These are phyloP conservation scores for Eudyptes chrysolophus DNA, from an alignment of 2,113 vertebrate genomes.

Conservation along the genomic window DNA sequence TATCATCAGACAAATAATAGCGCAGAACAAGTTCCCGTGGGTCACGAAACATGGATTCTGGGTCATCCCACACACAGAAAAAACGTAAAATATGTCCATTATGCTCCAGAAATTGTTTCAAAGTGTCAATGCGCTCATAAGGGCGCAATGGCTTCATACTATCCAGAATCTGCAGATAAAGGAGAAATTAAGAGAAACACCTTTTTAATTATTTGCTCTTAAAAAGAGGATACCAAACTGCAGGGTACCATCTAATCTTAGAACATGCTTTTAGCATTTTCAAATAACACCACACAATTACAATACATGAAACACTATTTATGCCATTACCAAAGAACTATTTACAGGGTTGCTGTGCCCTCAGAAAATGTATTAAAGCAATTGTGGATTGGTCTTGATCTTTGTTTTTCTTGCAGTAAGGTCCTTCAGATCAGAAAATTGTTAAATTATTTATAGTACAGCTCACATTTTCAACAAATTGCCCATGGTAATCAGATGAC, in stretches of 20 bases:
- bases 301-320: background rate
- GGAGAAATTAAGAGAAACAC: background rate
- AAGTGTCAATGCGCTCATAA: slow-evolving; percentile 80
- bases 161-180: slow-evolving; percentile 68
- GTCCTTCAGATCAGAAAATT: background rate
- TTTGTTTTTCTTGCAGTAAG: background rate
- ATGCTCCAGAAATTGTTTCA: slow-evolving; percentile 85
- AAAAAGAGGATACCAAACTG: background rate
- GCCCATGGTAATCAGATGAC: background rate
- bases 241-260: background rate
- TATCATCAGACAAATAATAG: slow-evolving; percentile 91
- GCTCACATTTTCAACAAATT: background rate
- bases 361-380: background rate
- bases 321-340: background rate
- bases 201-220: background rate
- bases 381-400: background rate
- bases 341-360: background rate
- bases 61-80: slow-evolving; percentile 87
- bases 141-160: slow-evolving; percentile 80
- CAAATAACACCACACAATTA: background rate
- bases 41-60: slow-evolving; percentile 68
- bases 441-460: background rate
- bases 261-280: background rate
- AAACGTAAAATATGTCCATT: slow-evolving; percentile 87
- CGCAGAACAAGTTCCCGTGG: slow-evolving; percentile 80